These are phyloP conservation scores for Bufo gargarizans DNA, from an alignment of 2,113 vertebrate species.

Conservation along the genomic window DNA sequence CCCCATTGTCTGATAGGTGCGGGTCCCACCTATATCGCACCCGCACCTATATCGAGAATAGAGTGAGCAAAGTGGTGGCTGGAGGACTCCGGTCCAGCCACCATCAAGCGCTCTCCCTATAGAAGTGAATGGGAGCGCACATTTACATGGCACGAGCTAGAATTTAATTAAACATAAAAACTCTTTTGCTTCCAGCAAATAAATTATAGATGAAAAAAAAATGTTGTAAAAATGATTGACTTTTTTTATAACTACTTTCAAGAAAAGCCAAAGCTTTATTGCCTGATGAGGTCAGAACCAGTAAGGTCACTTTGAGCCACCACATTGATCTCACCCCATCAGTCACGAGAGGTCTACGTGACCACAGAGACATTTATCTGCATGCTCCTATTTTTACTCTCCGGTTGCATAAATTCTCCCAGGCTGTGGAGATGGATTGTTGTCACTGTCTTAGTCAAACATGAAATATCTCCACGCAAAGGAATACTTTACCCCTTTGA, in stretches of 20 bases:
- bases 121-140: too few relatives aligned
- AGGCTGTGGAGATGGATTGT: conserved; percentile 45
- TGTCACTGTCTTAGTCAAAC: conserved; percentile 49
- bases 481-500: conserved; percentile 45
- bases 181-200: too few relatives aligned
- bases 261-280: conserved; percentile 1
- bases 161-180: too few relatives aligned
- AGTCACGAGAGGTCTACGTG: conserved; percentile 26
- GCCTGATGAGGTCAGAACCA: not conserved
- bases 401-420: conserved; percentile 36
- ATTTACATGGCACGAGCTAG: too few relatives aligned
- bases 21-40: too few relatives aligned
- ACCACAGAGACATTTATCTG: conserved; percentile 38
- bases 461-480: conserved; percentile 39
- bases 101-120: too few relatives aligned
- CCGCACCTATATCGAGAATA: too few relatives aligned
- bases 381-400: conserved; percentile 21
- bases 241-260: not conserved
- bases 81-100: too few relatives aligned
- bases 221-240: too few relatives aligned
- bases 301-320: conserved; percentile 35
- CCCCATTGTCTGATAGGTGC: too few relatives aligned
- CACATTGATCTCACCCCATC: conserved; percentile 43
- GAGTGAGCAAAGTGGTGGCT: too few relatives aligned
- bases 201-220: too few relatives aligned